Conservation (phyloP, 2,888 invertebrate genomes). For the Eueremaeus valkanovi region DNA sequence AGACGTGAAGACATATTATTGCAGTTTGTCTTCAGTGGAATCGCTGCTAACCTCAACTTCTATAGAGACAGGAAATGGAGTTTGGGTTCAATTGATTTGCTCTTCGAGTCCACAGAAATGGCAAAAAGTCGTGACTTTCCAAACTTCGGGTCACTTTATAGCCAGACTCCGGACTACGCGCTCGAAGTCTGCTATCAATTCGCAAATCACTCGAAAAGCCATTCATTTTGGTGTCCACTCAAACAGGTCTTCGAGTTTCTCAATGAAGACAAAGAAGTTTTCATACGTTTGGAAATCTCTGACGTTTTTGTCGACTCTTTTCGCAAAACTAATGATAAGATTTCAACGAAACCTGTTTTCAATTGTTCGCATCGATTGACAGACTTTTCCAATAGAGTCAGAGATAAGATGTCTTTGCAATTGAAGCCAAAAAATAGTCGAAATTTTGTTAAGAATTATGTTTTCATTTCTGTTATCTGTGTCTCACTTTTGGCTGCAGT, state of each 20-base stretch:
- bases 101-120: background rate
- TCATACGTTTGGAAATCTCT: background rate
- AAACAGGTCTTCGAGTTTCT: background rate
- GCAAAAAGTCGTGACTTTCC: background rate
- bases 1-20: background rate
- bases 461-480: too few relatives aligned
- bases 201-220: background rate
- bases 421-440: background rate
- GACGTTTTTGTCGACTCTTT: background rate
- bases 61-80: background rate
- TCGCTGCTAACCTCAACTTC: background rate
- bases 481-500: background rate
- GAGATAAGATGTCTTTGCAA: background rate
- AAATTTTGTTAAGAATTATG: background rate
- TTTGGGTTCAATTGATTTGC: background rate
- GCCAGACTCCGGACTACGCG: background rate
- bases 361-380: background rate
- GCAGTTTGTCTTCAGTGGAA: background rate
- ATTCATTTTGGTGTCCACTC: conserved; percentile 8
- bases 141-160: background rate
- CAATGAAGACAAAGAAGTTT: background rate
- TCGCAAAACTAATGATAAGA: background rate
- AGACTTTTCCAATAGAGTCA: background rate
- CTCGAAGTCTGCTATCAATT: background rate
- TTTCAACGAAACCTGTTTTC: background rate